Evolutionary conservation across 2,113 vertebrate species (phyloP), one percentile per base, ranked within the genome.

Genomic region (Ailuropoda melanoleuca): DNA sequence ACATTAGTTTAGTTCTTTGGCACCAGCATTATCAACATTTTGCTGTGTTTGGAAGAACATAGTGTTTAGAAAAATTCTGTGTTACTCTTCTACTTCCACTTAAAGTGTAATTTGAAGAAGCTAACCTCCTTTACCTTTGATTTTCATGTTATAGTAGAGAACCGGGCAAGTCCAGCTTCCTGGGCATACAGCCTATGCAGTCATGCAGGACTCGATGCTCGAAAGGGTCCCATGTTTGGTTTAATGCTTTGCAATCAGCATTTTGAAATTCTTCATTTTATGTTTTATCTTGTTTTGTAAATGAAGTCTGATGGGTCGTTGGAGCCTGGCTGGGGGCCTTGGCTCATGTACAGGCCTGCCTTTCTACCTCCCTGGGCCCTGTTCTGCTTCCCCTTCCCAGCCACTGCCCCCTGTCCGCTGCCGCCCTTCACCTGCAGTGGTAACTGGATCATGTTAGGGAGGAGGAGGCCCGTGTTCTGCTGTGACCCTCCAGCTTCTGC

Each of bases 11-110:
- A 56, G 55, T 93, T 92, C 23, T 83, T 87, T 82, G 87, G 39
- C 39, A 83, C 39, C 24, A 80, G 55, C 55, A 15, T 89, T 64
- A 85, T 89, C 70, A 74, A 72, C 15, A 64, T 83, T 80, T 92
- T 31, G 50, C 37, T 82, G 43, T 88, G 64, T 84, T 92, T 95
- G 43, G 60, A 95, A 68, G 90, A 66, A 13, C n/a, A 53, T 62
- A 64, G 43, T 50, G 56, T 96, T 92, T 62, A 91, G n/a, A 91
- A 83, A 88, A 88, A 83, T 56, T 93, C 55, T 74, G 8, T 77
- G 31, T 82, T 66, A 21, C 56, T 85, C 15, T 82, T 74, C 39
- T 43, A n/a, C 23, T 90, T 81, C 37, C 26, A 68, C 26, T 82
- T 85, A 92, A 50, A 88, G 77, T 14, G 6, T 60, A 39, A 55